A percentile compares a stretch with the other conserved stretches of the same genome.
These are phyloP conservation scores for Aegotheles bennettii DNA, from an alignment of 2,113 vertebrate genomes.

Conservation along the genomic window DNA sequence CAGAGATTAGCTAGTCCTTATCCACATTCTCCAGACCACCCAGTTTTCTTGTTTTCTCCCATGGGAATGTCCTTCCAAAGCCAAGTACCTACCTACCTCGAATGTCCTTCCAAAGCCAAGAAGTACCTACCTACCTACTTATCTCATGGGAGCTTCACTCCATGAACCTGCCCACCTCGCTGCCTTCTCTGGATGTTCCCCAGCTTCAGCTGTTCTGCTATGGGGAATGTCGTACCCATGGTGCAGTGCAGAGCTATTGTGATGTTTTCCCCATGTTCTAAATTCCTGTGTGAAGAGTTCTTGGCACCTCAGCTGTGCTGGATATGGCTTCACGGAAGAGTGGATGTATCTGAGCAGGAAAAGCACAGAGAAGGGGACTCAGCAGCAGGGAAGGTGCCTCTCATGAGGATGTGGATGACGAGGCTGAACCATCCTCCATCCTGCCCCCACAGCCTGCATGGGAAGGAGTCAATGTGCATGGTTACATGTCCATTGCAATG, in stretches of 20 bases:
- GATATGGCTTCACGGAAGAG: not conserved
- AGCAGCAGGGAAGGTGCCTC: not conserved
- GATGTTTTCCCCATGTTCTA: not conserved
- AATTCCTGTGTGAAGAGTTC: not conserved
- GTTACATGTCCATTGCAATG: not conserved
- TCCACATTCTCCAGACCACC: not conserved
- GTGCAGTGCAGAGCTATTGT: not conserved
- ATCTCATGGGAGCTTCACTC: rapidly evolving
- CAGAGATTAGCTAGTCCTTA: not conserved
- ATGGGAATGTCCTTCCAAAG: no score
- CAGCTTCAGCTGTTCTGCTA: not conserved
- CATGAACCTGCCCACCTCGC: rapidly evolving
- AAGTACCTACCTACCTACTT: not conserved
- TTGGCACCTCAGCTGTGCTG: rapidly evolving
- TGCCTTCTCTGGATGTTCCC: not conserved
- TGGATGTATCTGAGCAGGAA: not conserved
- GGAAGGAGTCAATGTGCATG: not conserved
- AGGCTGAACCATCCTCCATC: not conserved
- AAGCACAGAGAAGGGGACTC: not conserved
- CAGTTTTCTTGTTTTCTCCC: not conserved
- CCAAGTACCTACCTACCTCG: not conserved
- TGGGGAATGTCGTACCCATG: rapidly evolving
- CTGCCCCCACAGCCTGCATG: not conserved
- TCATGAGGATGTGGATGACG: not conserved
- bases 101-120: not conserved